phyloP scores from a whole-genome alignment of 2,797 vertebrate species.

The Chaetophractus vellerosus region DNA sequence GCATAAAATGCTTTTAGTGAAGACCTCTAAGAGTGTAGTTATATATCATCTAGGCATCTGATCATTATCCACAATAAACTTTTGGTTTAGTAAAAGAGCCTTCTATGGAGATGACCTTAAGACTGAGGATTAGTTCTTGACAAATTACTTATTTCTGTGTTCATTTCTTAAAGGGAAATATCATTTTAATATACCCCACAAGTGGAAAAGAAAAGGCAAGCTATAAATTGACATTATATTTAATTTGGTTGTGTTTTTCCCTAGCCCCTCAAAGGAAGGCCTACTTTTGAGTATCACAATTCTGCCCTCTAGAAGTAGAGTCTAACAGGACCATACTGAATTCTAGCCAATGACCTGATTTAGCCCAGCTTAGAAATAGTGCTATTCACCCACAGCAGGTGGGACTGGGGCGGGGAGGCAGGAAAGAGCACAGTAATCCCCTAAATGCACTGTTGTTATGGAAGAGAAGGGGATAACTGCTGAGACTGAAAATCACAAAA shows the following conservation, averaged over 20 bases:
- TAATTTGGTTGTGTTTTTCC: constrained; percentile 65
- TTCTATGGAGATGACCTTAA: constrained; percentile 69
- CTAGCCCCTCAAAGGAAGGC: constrained; percentile 18
- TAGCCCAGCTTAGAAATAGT: constrained; percentile 72
- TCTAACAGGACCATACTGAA: background rate
- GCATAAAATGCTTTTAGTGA: constrained; percentile 88
- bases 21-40: constrained; percentile 86
- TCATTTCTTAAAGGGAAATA: constrained; percentile 75
- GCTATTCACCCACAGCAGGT: constrained; percentile 70
- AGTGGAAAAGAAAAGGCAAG: constrained; percentile 63
- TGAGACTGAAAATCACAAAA: constrained; percentile 75
- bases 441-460: constrained; percentile 72
- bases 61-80: constrained; percentile 80
- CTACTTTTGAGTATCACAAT: background rate
- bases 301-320: background rate
- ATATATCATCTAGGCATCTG: constrained; percentile 87
- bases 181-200: constrained; percentile 68
- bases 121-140: constrained; percentile 71
- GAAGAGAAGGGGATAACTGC: constrained; percentile 69
- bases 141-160: constrained; percentile 70
- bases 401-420: background rate
- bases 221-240: constrained; percentile 73
- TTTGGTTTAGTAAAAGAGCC: constrained; percentile 82
- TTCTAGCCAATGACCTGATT: constrained; percentile 1
- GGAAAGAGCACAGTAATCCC: constrained; percentile 48